Evolutionary conservation across 2,888 invertebrate genomes (phyloP).

Genomic region (Harpagoxenus sublaevis): DNA sequence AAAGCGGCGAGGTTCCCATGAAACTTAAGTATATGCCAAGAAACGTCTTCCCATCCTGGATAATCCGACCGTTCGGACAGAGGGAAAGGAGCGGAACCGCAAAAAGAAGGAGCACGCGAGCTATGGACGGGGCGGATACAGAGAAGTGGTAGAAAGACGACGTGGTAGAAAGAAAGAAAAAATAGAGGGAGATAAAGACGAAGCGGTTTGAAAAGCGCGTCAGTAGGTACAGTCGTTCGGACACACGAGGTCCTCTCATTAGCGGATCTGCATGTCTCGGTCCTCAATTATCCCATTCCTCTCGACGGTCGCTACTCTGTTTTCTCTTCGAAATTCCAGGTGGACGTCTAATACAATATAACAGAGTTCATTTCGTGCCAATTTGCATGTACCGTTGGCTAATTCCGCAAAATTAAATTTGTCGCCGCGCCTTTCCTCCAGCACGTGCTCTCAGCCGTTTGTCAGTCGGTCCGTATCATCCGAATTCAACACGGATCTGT

Average conservation of each 20-base stretch:
- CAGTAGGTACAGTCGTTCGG: conserved; percentile 47
- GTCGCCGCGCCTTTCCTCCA: conserved; percentile 79
- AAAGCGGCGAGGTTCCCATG: conserved; percentile 70
- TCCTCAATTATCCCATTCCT: conserved; percentile 82
- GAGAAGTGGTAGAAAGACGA: conserved; percentile 11
- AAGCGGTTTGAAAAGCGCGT: conserved; percentile 55
- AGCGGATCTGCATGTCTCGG: conserved; percentile 85
- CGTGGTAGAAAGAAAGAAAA: conserved; percentile 22
- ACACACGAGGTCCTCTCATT: conserved; percentile 82
- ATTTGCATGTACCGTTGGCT: conserved; percentile 85
- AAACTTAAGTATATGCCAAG: conserved; percentile 80
- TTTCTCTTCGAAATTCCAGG: conserved; percentile 84
- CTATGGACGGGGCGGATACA: conserved; percentile 11
- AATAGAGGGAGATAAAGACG: conserved; percentile 64
- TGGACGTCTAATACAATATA: conserved; percentile 85
- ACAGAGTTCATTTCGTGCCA: conserved; percentile 85
- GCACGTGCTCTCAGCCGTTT: conserved; percentile 74
- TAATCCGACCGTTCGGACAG: conserved; percentile 71
- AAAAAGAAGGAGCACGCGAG: conserved; percentile 23
- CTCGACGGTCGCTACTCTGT: conserved; percentile 77
- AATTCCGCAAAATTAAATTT: conserved; percentile 84
- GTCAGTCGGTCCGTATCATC: not conserved
- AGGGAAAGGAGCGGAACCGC: conserved; percentile 58
- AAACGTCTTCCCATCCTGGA: conserved; percentile 69
- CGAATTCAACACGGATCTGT: conserved; percentile 30